Percentiles rank a stretch among this genome's conserved stretches.
phyloP scores from a whole-genome alignment of 35 echinoderm and acorn worm genomes.

The Amphiura filiformis region DNA sequence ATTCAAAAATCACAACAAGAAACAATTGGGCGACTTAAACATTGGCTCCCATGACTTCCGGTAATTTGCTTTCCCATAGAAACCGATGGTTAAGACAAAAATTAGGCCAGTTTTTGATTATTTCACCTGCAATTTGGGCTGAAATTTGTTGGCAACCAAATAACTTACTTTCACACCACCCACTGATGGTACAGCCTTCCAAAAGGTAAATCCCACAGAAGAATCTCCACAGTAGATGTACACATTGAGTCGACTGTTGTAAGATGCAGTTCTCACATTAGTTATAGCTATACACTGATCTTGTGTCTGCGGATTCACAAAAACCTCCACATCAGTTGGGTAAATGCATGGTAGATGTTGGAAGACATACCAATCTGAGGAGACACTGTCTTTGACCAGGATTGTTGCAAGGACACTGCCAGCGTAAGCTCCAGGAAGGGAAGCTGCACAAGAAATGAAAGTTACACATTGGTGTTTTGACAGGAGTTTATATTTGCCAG shows the following conservation, averaged over 20 bases:
- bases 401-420: not conserved
- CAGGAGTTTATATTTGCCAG: too few relatives aligned
- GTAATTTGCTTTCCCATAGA: too few relatives aligned
- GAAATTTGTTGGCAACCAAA: too few relatives aligned
- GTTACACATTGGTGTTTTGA: too few relatives aligned
- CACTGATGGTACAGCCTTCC: not conserved
- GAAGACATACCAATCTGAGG: not conserved
- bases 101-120: too few relatives aligned
- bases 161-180: conserved; percentile 18
- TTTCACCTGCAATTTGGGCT: too few relatives aligned
- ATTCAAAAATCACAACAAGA: too few relatives aligned
- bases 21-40: too few relatives aligned
- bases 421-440: not conserved
- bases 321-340: conserved; percentile 17
- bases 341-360: conserved; percentile 25
- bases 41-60: too few relatives aligned
- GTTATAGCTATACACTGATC: conserved; percentile 22
- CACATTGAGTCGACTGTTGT: not conserved
- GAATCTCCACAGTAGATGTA: not conserved
- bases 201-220: not conserved
- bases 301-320: not conserved
- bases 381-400: not conserved
- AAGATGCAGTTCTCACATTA: not conserved
- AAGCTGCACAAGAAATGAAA: not conserved
- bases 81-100: too few relatives aligned